Percentiles rank a stretch among this genome's conserved stretches.
These are phyloP conservation scores for Cyprinodon tularosa DNA, from an alignment of 2,113 vertebrate genomes.

Conservation along the genomic window DNA sequence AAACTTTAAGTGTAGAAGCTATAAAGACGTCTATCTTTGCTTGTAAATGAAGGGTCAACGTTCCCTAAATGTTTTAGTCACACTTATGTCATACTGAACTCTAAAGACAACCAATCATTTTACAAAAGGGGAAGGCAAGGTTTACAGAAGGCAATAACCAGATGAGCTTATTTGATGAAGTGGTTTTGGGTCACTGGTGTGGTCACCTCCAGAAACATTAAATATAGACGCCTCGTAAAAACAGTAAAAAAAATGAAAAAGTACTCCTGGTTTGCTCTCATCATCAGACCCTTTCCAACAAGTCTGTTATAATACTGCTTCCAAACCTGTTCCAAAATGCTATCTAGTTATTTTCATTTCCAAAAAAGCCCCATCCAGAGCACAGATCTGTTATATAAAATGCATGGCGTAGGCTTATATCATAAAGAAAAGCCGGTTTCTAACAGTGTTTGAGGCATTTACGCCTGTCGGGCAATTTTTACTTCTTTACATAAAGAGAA, in stretches of 20 bases:
- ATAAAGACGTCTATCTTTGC: not conserved
- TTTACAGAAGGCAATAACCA: not conserved
- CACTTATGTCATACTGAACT: not conserved
- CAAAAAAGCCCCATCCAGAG: not conserved
- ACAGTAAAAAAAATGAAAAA: conserved; percentile 1
- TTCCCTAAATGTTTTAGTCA: not conserved
- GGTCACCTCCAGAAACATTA: not conserved
- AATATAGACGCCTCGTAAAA: not conserved
- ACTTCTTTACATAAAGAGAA: not conserved
- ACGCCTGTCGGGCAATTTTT: too few species aligned
- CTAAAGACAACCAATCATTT: not conserved
- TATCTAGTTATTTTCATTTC: not conserved
- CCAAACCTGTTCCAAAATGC: not conserved
- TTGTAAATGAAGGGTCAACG: not conserved
- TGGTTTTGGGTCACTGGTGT: not conserved
- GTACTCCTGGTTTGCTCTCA: not conserved
- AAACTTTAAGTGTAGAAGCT: not conserved
- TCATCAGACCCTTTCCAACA: not conserved
- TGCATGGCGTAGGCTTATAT: not conserved
- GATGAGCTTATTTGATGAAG: not conserved
- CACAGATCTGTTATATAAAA: not conserved
- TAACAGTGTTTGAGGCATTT: not conserved
- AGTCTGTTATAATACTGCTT: not conserved
- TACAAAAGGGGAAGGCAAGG: not conserved
- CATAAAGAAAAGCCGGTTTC: not conserved